A percentile compares a stretch with the other conserved stretches of the same genome.
Evolutionary conservation across 35 echinoderm and acorn worm species (phyloP).

Genomic region (Holothuria glaberrima): DNA sequence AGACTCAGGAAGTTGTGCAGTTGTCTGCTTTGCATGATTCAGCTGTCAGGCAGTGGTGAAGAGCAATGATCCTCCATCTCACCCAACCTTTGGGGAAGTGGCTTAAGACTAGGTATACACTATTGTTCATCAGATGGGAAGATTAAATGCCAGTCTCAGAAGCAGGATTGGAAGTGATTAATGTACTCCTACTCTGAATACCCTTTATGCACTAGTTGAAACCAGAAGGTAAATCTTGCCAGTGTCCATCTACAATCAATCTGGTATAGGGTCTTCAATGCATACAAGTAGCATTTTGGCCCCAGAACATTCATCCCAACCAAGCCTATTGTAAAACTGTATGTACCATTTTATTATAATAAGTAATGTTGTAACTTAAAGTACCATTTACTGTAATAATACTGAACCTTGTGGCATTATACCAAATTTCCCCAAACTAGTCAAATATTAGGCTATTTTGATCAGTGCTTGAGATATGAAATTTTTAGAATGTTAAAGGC

Average conservation of each 20-base stretch:
- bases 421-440: too few relatives aligned
- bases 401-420: too few relatives aligned
- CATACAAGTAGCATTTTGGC: neutral
- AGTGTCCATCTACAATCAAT: neutral
- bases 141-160: neutral
- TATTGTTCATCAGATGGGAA: neutral
- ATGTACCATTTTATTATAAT: too few relatives aligned
- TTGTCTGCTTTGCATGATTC: neutral
- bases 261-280: neutral
- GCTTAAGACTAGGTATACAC: neutral
- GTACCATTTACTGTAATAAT: too few relatives aligned
- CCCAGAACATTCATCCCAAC: neutral
- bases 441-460: too few relatives aligned
- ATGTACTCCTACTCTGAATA: neutral
- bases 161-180: neutral
- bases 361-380: too few relatives aligned
- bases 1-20: neutral
- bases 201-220: neutral
- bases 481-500: too few relatives aligned
- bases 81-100: neutral
- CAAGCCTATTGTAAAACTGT: too few relatives aligned
- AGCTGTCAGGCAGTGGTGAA: neutral
- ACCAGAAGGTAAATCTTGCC: neutral
- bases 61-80: neutral
- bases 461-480: too few relatives aligned